Evolutionary conservation across 2,113 vertebrate genomes (phyloP), one percentile per base, ranked within the genome.

Genomic region (Cairina moschata): DNA sequence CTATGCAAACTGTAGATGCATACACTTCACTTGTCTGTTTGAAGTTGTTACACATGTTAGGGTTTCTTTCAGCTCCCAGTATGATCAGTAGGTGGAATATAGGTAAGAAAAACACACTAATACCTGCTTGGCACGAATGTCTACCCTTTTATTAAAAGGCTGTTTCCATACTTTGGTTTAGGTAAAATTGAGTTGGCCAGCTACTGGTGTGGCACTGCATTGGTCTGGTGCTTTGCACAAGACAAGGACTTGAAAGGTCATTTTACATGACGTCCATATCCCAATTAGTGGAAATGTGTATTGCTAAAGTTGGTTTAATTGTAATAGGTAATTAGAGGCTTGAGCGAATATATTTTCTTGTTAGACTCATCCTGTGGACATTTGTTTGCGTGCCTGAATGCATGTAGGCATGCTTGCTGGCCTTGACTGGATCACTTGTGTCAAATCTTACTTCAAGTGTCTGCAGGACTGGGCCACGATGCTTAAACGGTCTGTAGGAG

Each of bases 291-390:
- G 58, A 79, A 90, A 46, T 2, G 1, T 55, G 18, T 1, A 0
- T 78, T 76, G 58, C 74, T 88, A 15, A 75, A 91, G 54, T 75
- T 65, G 62, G 23, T 69, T 75, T 90, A 55, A 46, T 88, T 83
- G 48, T 22, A 79, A 83, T 56, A 72, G 22, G n/a, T 78, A 85
- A 36, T 71, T 63, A 67, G 62, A 87, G 46, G 11, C 62, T 23
- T 59, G 25, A 83, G 25, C 38, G 75, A 85, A 22, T 79, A 25
- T 7, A 18, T 67, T 68, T 75, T 66, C 23, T 74, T 84, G 60
- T 78, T 29, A 79, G 21, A 91, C 17, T 79, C 67, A 68, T 22
- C 18, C 22, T 91, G 62, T 71, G 87, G 59, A 55, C 16, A 29
- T 74, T 91, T 59, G 17, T 69, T 59, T 78, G 34, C 75, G 46